Percentiles rank a stretch among this genome's conserved stretches.
These are phyloP conservation scores for Trichonephila inaurata DNA, from an alignment of 1,140 invertebrate genomes.

Conservation along the genomic window DNA sequence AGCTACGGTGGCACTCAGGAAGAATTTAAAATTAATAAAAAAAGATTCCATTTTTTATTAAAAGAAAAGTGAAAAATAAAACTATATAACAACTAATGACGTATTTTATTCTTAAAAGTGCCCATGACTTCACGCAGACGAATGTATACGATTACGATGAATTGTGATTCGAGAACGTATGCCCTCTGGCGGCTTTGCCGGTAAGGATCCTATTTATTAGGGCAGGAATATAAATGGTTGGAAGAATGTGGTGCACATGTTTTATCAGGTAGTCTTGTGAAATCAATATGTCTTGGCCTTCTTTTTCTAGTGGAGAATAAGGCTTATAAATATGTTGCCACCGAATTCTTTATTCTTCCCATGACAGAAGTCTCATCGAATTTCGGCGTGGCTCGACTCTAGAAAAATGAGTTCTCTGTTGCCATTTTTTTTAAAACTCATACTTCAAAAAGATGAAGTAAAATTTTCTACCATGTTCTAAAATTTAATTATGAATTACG, in stretches of 20 bases:
- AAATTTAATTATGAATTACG: too few species aligned
- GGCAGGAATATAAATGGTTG: constrained; percentile 36
- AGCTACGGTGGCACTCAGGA: not conserved
- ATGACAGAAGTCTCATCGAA: constrained; percentile 27
- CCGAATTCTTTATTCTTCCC: constrained; percentile 40
- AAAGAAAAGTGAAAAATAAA: constrained; percentile 26
- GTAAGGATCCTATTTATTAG: constrained; percentile 45
- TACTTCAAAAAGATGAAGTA: too few species aligned
- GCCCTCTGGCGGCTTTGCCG: constrained; percentile 11
- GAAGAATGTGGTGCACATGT: constrained; percentile 40
- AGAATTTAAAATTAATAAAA: constrained; percentile 40
- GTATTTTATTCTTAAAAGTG: constrained; percentile 4
- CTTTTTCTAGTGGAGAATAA: constrained; percentile 26
- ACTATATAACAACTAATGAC: constrained; percentile 9
- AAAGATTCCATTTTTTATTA: constrained; percentile 11
- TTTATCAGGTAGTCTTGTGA: constrained; percentile 52
- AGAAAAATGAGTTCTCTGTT: not conserved
- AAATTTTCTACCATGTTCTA: too few species aligned
- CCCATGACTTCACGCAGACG: not conserved
- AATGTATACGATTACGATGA: constrained; percentile 43
- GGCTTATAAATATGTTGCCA: constrained; percentile 43
- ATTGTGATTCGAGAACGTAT: constrained; percentile 40
- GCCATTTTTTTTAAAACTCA: not conserved
- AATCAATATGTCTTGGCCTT: constrained; percentile 40
- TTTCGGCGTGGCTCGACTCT: not conserved